A percentile compares a stretch with the other conserved stretches of the same genome.
Evolutionary conservation across 2,113 vertebrate species (phyloP).

Genomic region (Micronisus gabar): DNA sequence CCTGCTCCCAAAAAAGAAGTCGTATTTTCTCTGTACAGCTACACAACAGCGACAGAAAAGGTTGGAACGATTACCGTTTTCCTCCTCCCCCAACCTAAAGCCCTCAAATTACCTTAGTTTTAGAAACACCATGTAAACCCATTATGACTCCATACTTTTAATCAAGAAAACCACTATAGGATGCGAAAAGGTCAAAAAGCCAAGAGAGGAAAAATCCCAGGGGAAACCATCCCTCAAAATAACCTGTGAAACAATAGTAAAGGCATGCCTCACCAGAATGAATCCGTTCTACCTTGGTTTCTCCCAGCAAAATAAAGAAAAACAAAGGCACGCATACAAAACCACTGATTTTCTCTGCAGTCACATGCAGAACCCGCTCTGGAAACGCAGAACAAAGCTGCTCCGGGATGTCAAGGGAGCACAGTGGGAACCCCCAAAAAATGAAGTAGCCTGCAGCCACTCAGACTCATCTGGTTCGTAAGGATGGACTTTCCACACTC

Average conservation of each 20-base stretch:
- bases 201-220: neutral
- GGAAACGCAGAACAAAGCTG: neutral
- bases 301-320: constrained; percentile 3
- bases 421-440: constrained; percentile 23
- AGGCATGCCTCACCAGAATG: neutral
- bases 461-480: neutral
- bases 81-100: neutral
- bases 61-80: neutral
- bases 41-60: neutral
- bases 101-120: neutral
- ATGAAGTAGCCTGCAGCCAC: neutral
- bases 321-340: constrained; percentile 26
- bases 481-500: neutral
- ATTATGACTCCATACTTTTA: fast-evolving
- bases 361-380: constrained; percentile 9
- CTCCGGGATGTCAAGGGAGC: constrained; percentile 11
- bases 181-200: constrained; percentile 29
- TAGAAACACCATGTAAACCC: neutral
- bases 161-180: neutral
- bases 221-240: constrained; percentile 31
- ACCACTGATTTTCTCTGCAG: neutral
- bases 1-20: neutral
- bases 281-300: neutral
- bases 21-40: neutral
- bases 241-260: neutral